Evolutionary conservation across 2,797 vertebrate species (phyloP).

Genomic region (Agapornis canus): DNA sequence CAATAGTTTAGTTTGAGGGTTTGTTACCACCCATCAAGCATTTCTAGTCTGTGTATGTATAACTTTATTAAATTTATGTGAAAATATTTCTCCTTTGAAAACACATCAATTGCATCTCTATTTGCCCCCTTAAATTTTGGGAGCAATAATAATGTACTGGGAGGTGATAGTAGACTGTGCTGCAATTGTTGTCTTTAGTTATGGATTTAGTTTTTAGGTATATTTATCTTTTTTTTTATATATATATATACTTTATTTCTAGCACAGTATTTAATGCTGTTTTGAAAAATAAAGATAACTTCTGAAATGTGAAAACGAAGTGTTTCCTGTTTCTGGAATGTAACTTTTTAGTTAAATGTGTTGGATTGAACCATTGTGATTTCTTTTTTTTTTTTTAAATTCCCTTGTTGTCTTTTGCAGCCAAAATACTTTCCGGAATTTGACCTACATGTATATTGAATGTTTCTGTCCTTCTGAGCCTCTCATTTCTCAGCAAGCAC

Average conservation of each 20-base stretch:
- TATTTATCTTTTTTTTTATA: neutral
- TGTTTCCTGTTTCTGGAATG: neutral
- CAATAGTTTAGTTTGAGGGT: neutral
- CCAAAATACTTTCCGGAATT: neutral
- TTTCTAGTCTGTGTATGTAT: neutral
- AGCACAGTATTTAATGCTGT: neutral
- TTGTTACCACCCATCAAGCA: neutral
- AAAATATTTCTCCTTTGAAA: neutral
- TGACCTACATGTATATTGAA: neutral
- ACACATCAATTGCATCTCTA: neutral
- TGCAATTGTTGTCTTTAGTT: neutral
- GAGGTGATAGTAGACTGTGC: neutral
- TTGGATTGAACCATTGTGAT: neutral
- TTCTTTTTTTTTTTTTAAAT: neutral
- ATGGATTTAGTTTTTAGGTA: neutral
- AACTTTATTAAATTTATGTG: neutral
- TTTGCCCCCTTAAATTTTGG: neutral
- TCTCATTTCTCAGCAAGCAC: neutral
- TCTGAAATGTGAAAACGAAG: neutral
- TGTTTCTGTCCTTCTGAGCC: neutral
- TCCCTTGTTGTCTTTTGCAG: neutral
- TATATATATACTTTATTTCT: neutral
- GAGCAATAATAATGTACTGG: neutral
- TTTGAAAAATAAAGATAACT: neutral
- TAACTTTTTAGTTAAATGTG: neutral